Evolutionary conservation across 53 echinoderm and acorn worm genomes (phyloP).

Genomic region (Luidia sarsii): DNA sequence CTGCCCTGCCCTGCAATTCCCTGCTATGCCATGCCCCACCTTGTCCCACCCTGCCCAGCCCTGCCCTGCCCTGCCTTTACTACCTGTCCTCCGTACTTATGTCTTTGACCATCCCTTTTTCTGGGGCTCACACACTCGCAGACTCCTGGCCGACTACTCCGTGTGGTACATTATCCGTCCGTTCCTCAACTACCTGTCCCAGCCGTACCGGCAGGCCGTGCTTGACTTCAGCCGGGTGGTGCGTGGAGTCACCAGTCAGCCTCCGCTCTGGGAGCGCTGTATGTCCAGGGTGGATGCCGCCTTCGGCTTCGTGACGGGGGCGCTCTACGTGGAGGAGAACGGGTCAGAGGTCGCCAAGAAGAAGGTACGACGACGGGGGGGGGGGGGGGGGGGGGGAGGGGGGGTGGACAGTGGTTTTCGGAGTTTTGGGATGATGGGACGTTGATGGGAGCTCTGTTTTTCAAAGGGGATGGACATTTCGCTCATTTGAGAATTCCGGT

Average conservation of each 20-base stretch:
- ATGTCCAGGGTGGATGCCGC: constrained; percentile 53
- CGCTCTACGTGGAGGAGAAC: constrained; percentile 76
- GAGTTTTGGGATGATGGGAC: too few species aligned
- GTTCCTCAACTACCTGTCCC: constrained; percentile 61
- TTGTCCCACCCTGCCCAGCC: too few species aligned
- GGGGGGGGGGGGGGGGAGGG: too few species aligned
- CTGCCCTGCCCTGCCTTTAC: too few species aligned
- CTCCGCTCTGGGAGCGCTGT: constrained; percentile 76
- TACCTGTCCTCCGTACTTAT: too few species aligned
- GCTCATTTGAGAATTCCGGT: too few species aligned
- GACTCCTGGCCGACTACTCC: constrained; percentile 74
- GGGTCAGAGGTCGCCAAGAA: constrained; percentile 50
- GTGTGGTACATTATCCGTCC: constrained; percentile 74
- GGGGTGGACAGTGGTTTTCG: too few species aligned
- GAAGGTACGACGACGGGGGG: too few species aligned
- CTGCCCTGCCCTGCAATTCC: too few species aligned
- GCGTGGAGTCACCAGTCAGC: constrained; percentile 51
- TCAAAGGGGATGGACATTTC: too few species aligned
- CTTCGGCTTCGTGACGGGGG: constrained; percentile 86
- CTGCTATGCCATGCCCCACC: too few species aligned
- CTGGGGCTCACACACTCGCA: constrained; percentile 22
- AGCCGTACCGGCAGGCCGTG: constrained; percentile 53
- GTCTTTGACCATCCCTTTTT: neutral
- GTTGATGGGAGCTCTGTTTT: too few species aligned
- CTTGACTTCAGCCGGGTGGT: constrained; percentile 57